Evolutionary conservation across 2,888 invertebrate genomes (phyloP), one percentile per base, ranked within the genome.

Genomic region (Idaea dimidiata): DNA sequence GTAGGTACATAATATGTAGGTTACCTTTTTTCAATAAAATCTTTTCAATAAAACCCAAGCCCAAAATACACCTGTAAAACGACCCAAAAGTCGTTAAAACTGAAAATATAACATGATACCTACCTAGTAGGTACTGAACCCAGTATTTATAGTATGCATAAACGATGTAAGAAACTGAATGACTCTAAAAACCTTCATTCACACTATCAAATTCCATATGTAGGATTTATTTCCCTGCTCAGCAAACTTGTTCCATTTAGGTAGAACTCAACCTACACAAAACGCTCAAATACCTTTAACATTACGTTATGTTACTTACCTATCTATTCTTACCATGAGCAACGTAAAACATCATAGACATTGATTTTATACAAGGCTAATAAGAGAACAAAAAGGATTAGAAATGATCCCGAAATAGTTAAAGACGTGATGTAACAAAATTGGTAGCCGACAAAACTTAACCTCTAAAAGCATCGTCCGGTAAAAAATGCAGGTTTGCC

Each of bases 391-490:
- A 10, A 43, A 14, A 43, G 8, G 43, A 43, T 43, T 43, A 43
- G 43, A 43, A 43, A 43, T 43, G 5, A 43, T 43, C 43, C 43
- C 43, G 43, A 43, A 8, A 43, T 43, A 24, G 5, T 1, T 24
- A 24, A 5, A 18, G 3, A 18, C 24, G 61, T 61, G 62, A 63
- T 43, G 54, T 17, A 54, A 58, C 33, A 43, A 43, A 43, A 43
- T 43, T 43, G 60, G 60, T 67, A 68, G 73, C 73, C 72, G 77
- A 43, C 81, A 80, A 81, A 86, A 85, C 79, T 84, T 89, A 90
- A 90, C 91, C 91, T 91, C 89, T 72, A 87, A 90, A 82, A 83
- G 77, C 77, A 86, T 86, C 87, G 86, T 83, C 81, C 81, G 78
- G 76, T 84, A 89, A 91, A 90, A 89, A 90, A 88, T 87, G 87